A percentile compares a stretch with the other conserved stretches of the same genome.
These are phyloP conservation scores for Microcebus lehilahytsara DNA, from an alignment of 2,113 vertebrate species.

Conservation along the genomic window DNA sequence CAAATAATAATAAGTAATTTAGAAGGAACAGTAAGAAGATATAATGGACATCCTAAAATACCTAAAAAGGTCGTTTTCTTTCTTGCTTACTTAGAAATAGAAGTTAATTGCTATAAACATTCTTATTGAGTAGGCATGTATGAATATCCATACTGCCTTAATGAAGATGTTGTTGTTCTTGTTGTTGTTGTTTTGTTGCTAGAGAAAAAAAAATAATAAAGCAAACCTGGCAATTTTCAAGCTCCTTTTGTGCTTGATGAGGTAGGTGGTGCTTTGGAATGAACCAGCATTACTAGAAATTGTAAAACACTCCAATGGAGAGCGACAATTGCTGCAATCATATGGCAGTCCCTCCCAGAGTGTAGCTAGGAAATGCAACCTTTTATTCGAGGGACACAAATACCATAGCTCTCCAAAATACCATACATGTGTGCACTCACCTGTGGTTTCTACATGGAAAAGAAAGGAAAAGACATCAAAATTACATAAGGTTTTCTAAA, in stretches of 20 bases:
- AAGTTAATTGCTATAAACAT: slow-evolving; percentile 22
- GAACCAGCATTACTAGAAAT: background rate
- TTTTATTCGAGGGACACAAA: background rate
- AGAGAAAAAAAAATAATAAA: background rate
- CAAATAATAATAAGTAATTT: slow-evolving; percentile 18
- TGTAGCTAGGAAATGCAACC: background rate
- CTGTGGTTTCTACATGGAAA: slow-evolving; percentile 13
- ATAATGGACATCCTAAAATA: background rate
- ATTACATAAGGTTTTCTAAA: slow-evolving; percentile 70
- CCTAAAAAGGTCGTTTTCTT: background rate
- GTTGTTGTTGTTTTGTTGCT: background rate
- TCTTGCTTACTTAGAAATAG: background rate
- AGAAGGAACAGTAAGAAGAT: background rate
- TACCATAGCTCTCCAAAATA: background rate
- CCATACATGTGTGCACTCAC: background rate
- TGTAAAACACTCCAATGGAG: background rate
- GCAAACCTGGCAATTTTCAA: background rate
- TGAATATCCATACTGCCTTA: background rate
- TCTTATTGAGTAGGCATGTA: background rate
- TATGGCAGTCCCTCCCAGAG: background rate
- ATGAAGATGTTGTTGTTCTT: background rate
- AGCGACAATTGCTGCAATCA: background rate
- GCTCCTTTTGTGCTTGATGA: background rate
- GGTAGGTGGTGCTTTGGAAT: background rate
- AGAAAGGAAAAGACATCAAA: slow-evolving; percentile 47